Evolutionary conservation across 2,113 vertebrate species (phyloP), one percentile per base, ranked within the genome.

Genomic region (Tupaia tana): DNA sequence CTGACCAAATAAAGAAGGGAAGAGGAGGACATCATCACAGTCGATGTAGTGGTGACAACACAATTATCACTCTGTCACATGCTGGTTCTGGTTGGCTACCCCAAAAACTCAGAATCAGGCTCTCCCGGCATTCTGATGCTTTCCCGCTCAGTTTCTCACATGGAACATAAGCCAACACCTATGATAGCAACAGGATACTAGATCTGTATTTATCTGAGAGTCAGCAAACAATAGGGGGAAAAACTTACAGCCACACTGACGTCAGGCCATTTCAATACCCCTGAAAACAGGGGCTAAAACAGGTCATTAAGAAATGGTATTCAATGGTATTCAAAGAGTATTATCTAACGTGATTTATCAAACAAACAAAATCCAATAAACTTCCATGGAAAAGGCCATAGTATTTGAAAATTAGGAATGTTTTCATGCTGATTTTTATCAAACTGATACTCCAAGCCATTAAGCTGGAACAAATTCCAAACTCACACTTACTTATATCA

Each of bases 401-500:
- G 13, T 52, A 85, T 73, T 81, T 94, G 84, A 93, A 86, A 94
- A 70, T 74, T 52, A 79, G 94, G 80, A 97, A 97, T 97, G 95
- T 56, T 75, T 18, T 54, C 70, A 80, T 94, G 69, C 43, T 86
- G 67, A 71, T 54, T 90, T 92, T 87, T 79, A 90, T 67, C 9
- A 43, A 95, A 88, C 56, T 83, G 58, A 83, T 75, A 80, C 59
- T 78, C 69, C 15, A 90, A 91, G 61, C 24, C 20, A 67, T 61
- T 66, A 91, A 78, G n/a, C 4, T 96, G 90, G 96, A 73, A 96
- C 95, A 86, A 96, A 98, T 93, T 96, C 91, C 95, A 96, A 93
- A 88, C 29, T 86, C 87, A 82, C 75, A 89, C 91, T 83, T 95
- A 90, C 52, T 56, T 94, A 66, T 66, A 98, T 99, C 98, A 99